These are phyloP conservation scores for Mus caroli DNA, from an alignment of 2,797 vertebrate genomes.

Conservation along the genomic window DNA sequence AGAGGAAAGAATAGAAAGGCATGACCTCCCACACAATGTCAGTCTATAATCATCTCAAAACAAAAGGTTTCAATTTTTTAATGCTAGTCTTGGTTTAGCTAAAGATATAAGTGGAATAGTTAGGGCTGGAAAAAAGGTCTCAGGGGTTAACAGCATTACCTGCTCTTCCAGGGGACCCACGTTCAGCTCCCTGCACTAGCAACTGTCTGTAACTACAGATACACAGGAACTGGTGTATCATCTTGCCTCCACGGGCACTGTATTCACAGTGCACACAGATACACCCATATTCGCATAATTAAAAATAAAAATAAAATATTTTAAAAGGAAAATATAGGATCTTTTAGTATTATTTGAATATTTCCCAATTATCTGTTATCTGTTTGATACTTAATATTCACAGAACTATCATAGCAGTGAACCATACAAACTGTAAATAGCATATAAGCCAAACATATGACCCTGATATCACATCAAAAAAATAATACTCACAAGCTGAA, in stretches of 20 bases:
- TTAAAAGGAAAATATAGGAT: background rate
- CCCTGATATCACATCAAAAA: background rate
- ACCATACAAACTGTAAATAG: background rate
- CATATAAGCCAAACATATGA: background rate
- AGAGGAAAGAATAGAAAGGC: background rate
- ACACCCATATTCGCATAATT: background rate
- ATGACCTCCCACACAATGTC: background rate
- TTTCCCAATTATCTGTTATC: background rate
- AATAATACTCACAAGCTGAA: background rate
- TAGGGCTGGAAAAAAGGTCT: too few species aligned
- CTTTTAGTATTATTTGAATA: background rate
- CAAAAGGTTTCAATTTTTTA: background rate
- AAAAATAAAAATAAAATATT: background rate
- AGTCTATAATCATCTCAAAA: background rate
- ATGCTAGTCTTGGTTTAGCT: background rate
- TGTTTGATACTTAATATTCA: background rate
- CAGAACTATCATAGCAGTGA: background rate
- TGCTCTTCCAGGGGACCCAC: background rate
- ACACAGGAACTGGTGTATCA: accelerated
- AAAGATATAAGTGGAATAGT: background rate
- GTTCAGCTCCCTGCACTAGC: background rate
- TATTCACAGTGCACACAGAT: background rate
- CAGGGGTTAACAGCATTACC: too few species aligned
- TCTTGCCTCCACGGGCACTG: background rate
- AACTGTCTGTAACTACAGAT: background rate